A percentile compares a stretch with the other conserved stretches of the same genome.
Evolutionary conservation across 2,888 invertebrate genomes (phyloP).

Genomic region (Parnassius orleans): DNA sequence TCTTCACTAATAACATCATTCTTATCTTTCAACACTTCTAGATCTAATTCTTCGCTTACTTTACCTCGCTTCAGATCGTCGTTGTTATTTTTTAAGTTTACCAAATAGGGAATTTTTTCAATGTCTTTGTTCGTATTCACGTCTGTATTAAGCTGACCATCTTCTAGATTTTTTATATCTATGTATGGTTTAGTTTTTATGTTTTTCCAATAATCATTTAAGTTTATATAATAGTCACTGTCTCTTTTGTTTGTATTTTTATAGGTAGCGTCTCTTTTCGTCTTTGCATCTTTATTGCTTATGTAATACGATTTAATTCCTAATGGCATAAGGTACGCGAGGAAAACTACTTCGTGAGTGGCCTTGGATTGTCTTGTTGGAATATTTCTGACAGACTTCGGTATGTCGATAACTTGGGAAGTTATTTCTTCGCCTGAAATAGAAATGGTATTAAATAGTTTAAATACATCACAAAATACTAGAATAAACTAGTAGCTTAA

Average conservation of each 20-base stretch:
- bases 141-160: not conserved
- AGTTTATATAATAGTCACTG: constrained; percentile 36
- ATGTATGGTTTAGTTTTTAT: constrained; percentile 36
- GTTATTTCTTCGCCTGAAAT: constrained; percentile 77
- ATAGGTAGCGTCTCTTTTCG: constrained; percentile 33
- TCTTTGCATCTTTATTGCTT: constrained; percentile 33
- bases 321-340: constrained; percentile 83
- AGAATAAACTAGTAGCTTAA: no score
- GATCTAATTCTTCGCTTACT: constrained; percentile 29
- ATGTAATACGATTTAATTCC: constrained; percentile 85
- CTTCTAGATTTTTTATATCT: constrained; percentile 42
- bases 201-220: constrained; percentile 43
- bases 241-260: constrained; percentile 10
- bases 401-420: constrained; percentile 83
- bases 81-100: not conserved
- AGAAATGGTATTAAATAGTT: not conserved
- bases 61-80: no score
- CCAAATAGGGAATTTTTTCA: constrained; percentile 21
- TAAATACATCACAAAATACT: no score
- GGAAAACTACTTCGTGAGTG: constrained; percentile 86
- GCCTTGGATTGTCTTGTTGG: constrained; percentile 83
- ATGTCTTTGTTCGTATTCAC: constrained; percentile 2
- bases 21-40: constrained; percentile 38
- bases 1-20: constrained; percentile 30
- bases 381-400: constrained; percentile 76